Percentiles rank a stretch among this genome's conserved stretches.
Evolutionary conservation across 2,113 vertebrate species (phyloP).

Genomic region (Sphaerodactylus townsendi): DNA sequence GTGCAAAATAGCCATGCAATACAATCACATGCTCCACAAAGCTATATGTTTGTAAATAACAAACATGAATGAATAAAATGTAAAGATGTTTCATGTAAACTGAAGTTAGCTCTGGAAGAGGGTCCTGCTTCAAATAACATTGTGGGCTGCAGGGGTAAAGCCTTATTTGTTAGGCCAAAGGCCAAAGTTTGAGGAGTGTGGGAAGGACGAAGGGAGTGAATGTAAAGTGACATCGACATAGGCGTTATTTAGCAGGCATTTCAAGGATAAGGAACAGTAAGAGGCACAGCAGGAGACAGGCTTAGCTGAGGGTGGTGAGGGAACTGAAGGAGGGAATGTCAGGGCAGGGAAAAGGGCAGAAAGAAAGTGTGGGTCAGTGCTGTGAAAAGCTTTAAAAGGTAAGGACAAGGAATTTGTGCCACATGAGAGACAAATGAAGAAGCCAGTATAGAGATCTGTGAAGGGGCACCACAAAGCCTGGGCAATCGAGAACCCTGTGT

Average conservation of each 20-base stretch:
- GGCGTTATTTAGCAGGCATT: background rate
- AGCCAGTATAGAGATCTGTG: background rate
- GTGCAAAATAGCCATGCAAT: too few species aligned
- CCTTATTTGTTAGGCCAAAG: too few species aligned
- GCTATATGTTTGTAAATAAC: too few species aligned
- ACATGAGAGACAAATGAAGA: too few species aligned
- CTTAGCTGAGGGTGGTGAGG: background rate
- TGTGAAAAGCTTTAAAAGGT: background rate
- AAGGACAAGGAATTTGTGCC: background rate
- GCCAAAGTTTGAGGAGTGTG: too few species aligned
- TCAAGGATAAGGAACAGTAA: background rate
- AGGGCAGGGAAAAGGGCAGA: background rate
- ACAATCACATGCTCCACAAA: too few species aligned
- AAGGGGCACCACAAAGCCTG: background rate
- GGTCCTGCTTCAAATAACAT: too few species aligned
- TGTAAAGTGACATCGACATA: background rate
- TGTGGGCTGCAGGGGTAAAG: too few species aligned
- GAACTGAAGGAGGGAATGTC: background rate
- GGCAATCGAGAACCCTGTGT: background rate
- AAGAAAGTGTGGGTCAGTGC: background rate
- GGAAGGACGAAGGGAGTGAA: too few species aligned
- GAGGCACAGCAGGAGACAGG: background rate
- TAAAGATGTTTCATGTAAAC: too few species aligned
- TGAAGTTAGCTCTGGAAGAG: too few species aligned
- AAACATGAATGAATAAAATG: too few species aligned